Percentiles rank a stretch among this genome's conserved stretches.
Evolutionary conservation across 2,888 invertebrate genomes (phyloP).

Genomic region (Vanessa cardui): DNA sequence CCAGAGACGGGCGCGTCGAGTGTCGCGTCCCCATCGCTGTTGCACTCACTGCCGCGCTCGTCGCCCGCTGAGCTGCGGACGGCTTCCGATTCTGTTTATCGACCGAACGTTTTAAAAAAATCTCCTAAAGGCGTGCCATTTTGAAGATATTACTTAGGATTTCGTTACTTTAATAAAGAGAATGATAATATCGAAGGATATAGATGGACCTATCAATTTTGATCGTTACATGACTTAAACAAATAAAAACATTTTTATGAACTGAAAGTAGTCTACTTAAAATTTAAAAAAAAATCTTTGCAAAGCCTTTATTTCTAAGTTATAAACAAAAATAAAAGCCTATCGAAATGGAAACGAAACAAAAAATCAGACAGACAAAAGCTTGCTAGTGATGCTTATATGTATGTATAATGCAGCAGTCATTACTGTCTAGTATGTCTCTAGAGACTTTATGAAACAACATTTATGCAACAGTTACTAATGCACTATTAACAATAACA

Average conservation of each 20-base stretch:
- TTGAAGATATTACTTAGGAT: no score
- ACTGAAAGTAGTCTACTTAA: constrained; percentile 2
- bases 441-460: not conserved
- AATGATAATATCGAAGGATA: no score
- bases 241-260: not conserved
- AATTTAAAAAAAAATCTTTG: constrained; percentile 13
- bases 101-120: not conserved
- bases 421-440: not conserved
- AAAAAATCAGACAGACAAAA: constrained; percentile 66
- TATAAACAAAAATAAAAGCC: constrained; percentile 21
- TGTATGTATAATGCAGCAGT: not conserved
- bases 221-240: not conserved
- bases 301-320: constrained; percentile 28
- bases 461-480: no score
- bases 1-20: constrained; percentile 75
- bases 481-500: no score
- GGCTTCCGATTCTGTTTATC: constrained; percentile 66
- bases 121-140: no score
- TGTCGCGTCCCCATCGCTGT: constrained; percentile 72
- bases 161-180: no score
- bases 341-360: constrained; percentile 43
- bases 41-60: constrained; percentile 76
- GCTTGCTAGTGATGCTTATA: constrained; percentile 50
- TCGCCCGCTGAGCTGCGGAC: constrained; percentile 72
- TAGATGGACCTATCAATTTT: no score